These are phyloP conservation scores for Hestina assimilis DNA, from an alignment of 1,140 invertebrate species.

Conservation along the genomic window DNA sequence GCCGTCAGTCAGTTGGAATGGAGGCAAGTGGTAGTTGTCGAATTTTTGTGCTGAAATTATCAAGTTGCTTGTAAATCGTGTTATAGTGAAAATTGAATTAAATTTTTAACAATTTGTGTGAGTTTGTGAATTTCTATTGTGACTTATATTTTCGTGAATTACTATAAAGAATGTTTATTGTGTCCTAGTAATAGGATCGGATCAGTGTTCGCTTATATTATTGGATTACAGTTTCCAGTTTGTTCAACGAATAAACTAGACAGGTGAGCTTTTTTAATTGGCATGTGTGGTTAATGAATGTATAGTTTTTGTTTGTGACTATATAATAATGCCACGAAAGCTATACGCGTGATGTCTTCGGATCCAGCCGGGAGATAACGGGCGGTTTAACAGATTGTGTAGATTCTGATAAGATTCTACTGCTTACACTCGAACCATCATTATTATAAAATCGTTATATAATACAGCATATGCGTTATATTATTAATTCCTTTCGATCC, in stretches of 20 bases:
- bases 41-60: conserved; percentile 60
- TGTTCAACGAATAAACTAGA: conserved; percentile 55
- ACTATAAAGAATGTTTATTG: conserved; percentile 64
- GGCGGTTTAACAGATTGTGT: conserved; percentile 64
- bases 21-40: conserved; percentile 52
- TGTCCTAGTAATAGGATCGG: conserved; percentile 72
- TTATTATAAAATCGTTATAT: conserved; percentile 18
- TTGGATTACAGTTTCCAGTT: conserved; percentile 74
- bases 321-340: conserved; percentile 53
- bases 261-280: conserved; percentile 50
- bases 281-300: conserved; percentile 20
- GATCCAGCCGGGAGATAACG: conserved; percentile 65
- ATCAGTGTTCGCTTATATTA: conserved; percentile 62
- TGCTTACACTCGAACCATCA: conserved; percentile 18
- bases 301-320: conserved; percentile 14
- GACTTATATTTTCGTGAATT: conserved; percentile 56
- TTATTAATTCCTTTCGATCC: conserved; percentile 1
- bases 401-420: conserved; percentile 67
- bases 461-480: conserved; percentile 12
- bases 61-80: conserved; percentile 57
- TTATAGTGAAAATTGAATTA: conserved; percentile 51
- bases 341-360: conserved; percentile 47
- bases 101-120: conserved; percentile 49
- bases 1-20: conserved; percentile 65
- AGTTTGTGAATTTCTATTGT: conserved; percentile 54